Percentiles rank a stretch among this genome's conserved stretches.
Evolutionary conservation across 2,888 invertebrate species (phyloP).

Genomic region (Xanthia icteritia): DNA sequence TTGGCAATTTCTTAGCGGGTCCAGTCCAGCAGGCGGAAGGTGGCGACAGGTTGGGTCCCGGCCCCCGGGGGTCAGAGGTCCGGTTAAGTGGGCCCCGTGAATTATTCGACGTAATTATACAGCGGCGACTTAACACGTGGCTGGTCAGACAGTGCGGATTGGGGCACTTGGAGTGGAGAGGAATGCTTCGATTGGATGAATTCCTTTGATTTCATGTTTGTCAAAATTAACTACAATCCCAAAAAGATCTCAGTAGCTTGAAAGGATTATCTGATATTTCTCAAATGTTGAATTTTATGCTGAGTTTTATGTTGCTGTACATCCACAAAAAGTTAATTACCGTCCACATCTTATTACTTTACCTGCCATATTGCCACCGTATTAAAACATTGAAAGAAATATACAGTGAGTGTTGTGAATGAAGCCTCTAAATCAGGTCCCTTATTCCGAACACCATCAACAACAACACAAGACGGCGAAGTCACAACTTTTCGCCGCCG

Average conservation of each 20-base stretch:
- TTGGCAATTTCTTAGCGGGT: constrained; percentile 46
- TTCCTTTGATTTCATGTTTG: neutral
- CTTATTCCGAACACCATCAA: constrained; percentile 68
- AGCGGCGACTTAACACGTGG: constrained; percentile 86
- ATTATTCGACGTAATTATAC: constrained; percentile 86
- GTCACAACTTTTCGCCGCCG: constrained; percentile 84
- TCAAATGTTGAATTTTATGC: neutral
- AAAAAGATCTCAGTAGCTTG: neutral
- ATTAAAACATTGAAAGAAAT: neutral
- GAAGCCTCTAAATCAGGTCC: constrained; percentile 6
- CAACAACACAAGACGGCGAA: constrained; percentile 82
- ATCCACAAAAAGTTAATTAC: neutral
- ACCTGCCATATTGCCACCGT: neutral
- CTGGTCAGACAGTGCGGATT: constrained; percentile 69
- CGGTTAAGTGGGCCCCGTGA: constrained; percentile 74
- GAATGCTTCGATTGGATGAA: neutral
- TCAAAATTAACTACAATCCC: neutral
- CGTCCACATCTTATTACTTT: neutral
- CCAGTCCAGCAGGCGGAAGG: constrained; percentile 58
- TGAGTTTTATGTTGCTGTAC: neutral
- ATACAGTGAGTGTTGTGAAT: neutral
- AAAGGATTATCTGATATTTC: neutral
- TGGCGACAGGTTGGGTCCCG: constrained; percentile 77
- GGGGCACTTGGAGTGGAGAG: constrained; percentile 40
- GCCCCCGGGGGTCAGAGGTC: constrained; percentile 65